phyloP scores from a whole-genome alignment of 2,888 invertebrate genomes.

The Acleris literana region DNA sequence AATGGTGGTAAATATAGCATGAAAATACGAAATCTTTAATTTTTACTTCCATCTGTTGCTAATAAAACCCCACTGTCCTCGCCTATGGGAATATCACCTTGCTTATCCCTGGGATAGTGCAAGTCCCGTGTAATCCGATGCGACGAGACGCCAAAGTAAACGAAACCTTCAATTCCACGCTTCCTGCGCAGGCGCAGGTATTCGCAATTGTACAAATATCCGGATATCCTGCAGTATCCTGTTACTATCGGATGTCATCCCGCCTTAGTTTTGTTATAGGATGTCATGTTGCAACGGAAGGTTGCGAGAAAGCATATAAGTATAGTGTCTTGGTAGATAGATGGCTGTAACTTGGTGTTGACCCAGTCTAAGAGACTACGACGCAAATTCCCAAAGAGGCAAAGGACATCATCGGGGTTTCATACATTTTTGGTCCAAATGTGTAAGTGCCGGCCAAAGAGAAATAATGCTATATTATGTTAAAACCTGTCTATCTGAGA shows the following conservation, averaged over 20 bases:
- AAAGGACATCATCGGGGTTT: too few species aligned
- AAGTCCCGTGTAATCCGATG: slow-evolving; percentile 32
- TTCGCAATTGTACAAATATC: slow-evolving; percentile 47
- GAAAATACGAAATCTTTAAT: too few species aligned
- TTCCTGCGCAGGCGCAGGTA: slow-evolving; percentile 44
- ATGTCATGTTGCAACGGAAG: slow-evolving; percentile 27
- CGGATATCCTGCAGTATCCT: slow-evolving; percentile 35
- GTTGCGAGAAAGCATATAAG: background rate
- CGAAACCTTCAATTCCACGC: slow-evolving; percentile 37
- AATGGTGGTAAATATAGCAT: too few species aligned
- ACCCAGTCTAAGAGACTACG: too few species aligned
- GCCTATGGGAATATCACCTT: slow-evolving; percentile 2
- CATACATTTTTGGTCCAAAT: too few species aligned
- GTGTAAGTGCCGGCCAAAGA: too few species aligned
- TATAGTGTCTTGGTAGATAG: too few species aligned
- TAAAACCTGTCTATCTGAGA: too few species aligned
- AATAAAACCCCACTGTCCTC: background rate
- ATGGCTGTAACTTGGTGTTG: too few species aligned
- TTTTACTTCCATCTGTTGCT: too few species aligned
- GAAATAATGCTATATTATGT: too few species aligned
- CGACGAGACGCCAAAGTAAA: slow-evolving; percentile 36
- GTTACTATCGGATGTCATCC: slow-evolving; percentile 33
- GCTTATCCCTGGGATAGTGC: background rate
- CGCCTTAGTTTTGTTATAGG: slow-evolving; percentile 35
- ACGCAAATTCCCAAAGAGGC: too few species aligned